These are phyloP conservation scores for Corvus moneduloides DNA, from an alignment of 2,113 vertebrate genomes.

Conservation along the genomic window DNA sequence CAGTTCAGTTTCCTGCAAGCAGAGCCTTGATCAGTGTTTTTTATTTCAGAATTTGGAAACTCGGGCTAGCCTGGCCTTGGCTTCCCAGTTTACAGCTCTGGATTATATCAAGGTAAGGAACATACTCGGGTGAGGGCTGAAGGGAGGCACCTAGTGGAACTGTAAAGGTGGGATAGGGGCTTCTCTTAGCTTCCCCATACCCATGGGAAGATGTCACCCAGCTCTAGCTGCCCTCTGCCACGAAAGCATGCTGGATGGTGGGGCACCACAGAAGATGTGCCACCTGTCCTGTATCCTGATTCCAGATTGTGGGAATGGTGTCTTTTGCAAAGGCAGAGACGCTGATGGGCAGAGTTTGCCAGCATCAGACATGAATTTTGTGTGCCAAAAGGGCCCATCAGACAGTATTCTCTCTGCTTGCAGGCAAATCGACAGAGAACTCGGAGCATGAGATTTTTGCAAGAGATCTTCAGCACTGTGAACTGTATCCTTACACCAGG, in stretches of 20 bases:
- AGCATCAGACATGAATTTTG: background rate
- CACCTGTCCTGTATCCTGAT: background rate
- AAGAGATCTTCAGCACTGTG: constrained; percentile 53
- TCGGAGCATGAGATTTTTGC: constrained; percentile 56
- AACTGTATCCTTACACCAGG: constrained; percentile 71
- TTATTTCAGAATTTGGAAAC: constrained; percentile 68
- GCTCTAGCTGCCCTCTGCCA: background rate
- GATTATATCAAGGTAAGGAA: constrained; percentile 69
- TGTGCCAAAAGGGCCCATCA: background rate
- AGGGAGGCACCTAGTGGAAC: background rate
- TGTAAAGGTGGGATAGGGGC: background rate
- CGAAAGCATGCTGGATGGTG: background rate
- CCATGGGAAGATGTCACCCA: accelerated
- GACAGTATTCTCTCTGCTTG: background rate
- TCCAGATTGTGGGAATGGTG: background rate
- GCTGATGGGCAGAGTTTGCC: background rate
- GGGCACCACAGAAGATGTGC: background rate
- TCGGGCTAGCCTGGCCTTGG: constrained; percentile 49
- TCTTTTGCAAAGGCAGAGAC: background rate
- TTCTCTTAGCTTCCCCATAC: background rate
- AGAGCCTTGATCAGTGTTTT: background rate
- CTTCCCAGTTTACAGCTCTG: constrained; percentile 61
- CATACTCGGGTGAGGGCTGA: background rate
- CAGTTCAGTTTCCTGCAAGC: background rate
- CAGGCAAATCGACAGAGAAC: constrained; percentile 71